These are phyloP conservation scores for Hippotragus niger DNA, from an alignment of 2,113 vertebrate species.

Conservation along the genomic window DNA sequence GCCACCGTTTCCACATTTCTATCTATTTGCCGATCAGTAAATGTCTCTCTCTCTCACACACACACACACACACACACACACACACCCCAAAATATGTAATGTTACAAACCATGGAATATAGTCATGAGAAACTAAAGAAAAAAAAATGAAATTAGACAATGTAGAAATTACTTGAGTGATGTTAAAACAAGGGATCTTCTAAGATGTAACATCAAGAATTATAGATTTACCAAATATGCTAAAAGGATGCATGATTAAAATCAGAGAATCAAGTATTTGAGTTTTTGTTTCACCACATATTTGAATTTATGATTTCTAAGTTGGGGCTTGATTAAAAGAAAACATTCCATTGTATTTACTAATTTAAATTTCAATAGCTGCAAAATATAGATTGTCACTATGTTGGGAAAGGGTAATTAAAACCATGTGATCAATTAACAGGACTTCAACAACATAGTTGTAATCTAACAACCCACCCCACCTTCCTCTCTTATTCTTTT, in stretches of 20 bases:
- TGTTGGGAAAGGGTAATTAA: background rate
- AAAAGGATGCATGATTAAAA: background rate
- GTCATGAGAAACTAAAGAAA: background rate
- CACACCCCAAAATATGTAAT: background rate
- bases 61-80: no score
- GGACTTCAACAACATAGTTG: background rate
- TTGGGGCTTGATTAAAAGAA: background rate
- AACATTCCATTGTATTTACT: background rate
- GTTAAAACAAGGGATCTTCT: background rate
- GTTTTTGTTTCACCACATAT: background rate
- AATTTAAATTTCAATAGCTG: background rate
- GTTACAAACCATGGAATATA: background rate
- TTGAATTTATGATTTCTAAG: background rate
- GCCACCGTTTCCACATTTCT: background rate
- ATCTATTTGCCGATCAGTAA: background rate
- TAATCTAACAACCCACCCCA: background rate
- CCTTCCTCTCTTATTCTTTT: background rate
- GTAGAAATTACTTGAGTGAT: background rate
- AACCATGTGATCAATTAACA: background rate
- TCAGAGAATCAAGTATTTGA: background rate
- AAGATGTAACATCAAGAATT: background rate
- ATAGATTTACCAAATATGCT: background rate
- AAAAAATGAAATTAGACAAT: background rate
- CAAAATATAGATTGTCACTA: background rate
- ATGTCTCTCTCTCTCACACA: background rate